Evolutionary conservation across 2,888 invertebrate genomes (phyloP), one percentile per base, ranked within the genome.

Genomic region (Sphaerophoria taeniata): DNA sequence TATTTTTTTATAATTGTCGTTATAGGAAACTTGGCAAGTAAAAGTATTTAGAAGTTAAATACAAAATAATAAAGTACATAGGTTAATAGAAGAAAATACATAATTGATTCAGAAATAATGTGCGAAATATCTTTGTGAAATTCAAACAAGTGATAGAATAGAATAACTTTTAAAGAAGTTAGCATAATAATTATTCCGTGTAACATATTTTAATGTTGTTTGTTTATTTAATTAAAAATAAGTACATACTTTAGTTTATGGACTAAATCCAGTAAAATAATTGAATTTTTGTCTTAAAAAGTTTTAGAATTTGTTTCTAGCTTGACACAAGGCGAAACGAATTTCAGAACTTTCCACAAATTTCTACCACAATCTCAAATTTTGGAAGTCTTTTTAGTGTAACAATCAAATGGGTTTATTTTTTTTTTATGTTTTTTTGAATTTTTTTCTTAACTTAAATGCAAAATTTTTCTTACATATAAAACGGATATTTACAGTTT

Each of bases 11-110:
- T 24, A 24, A 2, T 24, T 24, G 24, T 24, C 24, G 24, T 24
- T 53, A 36, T 39, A 67, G 67, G 67, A 67, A 67, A 67, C 53
- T 67, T 67, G 67, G 67, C 67, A 67, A 67, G 67, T 49, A 65
- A 47, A 47, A 47, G 6, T 39, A 39, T 12, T 24, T 24, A 24
- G 1, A 24, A 24, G 24, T 24, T 24, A 2, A 24, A 24, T 24
- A 24, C 24, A 24, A 24, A 24, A 34, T 65, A 49, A 65, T 9
- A 36, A 65, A 65, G 14, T 67, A n/a, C 49, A 67, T 12, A 39
- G 39, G 36, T 12, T 24, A 14, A 67, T 67, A 67, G 51, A 61
- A 45, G 14, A 33, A 58, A 16, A 51, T 5, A 9, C 6, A 61
- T 12, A 61, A 45, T 45, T 31, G 24, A 24, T 60, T 43, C 12